Evolutionary conservation across 2,113 vertebrate species (phyloP).

Genomic region (Machaerirhynchus nigripectus): DNA sequence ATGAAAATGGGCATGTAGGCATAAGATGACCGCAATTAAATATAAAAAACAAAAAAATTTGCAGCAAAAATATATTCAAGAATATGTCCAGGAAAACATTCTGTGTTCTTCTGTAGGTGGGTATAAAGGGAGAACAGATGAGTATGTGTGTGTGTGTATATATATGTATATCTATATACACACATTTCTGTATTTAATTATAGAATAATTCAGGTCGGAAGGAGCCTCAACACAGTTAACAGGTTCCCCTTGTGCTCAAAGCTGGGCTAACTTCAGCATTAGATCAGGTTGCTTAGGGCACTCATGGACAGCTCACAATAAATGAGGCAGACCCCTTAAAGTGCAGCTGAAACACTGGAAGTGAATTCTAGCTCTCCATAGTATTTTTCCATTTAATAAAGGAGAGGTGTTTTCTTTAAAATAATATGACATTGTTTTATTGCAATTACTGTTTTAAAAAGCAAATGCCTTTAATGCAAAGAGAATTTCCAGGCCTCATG

Average conservation of each 20-base stretch:
- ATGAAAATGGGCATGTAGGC: background rate
- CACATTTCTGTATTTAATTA: background rate
- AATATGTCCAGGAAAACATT: background rate
- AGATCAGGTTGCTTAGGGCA: background rate
- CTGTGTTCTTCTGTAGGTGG: background rate
- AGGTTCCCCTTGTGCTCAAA: background rate
- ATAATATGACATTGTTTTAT: background rate
- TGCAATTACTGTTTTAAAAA: background rate
- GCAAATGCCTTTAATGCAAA: background rate
- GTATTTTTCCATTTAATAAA: background rate
- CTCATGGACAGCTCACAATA: background rate
- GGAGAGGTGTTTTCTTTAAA: background rate
- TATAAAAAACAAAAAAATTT: background rate
- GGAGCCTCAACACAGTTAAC: background rate
- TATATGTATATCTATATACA: rapidly evolving
- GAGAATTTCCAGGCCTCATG: background rate
- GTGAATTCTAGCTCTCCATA: background rate
- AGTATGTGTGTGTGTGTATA: rapidly evolving
- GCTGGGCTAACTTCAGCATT: background rate
- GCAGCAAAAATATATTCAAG: background rate
- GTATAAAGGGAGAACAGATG: background rate
- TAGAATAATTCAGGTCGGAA: background rate
- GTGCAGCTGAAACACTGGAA: background rate
- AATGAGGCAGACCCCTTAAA: background rate
- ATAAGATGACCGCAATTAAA: background rate